Conservation (phyloP, 1,140 invertebrate species). For the Heliconius melpomene region DNA sequence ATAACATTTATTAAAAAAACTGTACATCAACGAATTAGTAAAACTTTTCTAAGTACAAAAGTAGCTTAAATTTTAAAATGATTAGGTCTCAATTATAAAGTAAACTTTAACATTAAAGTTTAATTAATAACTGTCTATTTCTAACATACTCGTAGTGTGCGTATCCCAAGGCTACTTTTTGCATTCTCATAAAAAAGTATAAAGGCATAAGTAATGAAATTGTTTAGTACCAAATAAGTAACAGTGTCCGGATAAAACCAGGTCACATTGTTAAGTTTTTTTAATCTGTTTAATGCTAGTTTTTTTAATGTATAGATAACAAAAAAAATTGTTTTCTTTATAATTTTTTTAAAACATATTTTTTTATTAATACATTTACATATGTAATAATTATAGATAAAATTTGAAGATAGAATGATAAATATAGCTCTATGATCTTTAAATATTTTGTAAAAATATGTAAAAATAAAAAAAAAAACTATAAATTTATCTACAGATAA, state of each 20-base stretch:
- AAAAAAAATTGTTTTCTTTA: no score
- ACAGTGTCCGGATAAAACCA: neutral
- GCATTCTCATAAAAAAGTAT: neutral
- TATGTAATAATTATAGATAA: no score
- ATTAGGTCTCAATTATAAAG: no score
- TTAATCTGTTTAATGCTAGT: neutral
- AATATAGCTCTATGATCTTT: neutral
- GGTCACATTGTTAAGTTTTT: neutral
- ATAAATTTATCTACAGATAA: neutral
- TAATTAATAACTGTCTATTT: no score
- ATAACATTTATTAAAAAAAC: neutral
- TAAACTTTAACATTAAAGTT: no score
- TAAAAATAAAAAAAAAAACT: neutral
- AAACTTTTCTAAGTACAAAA: no score
- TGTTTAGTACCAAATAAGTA: neutral
- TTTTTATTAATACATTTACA: no score
- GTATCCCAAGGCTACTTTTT: neutral
- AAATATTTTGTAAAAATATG: neutral
- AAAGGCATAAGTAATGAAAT: neutral
- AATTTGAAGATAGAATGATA: no score
- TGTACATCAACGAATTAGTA: no score
- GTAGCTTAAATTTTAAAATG: no score
- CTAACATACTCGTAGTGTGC: neutral
- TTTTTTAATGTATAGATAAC: neutral
- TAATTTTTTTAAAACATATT: no score